Evolutionary conservation across 2,113 vertebrate genomes (phyloP), one percentile per base, ranked within the genome.

Genomic region (Limnothrissa miodon): DNA sequence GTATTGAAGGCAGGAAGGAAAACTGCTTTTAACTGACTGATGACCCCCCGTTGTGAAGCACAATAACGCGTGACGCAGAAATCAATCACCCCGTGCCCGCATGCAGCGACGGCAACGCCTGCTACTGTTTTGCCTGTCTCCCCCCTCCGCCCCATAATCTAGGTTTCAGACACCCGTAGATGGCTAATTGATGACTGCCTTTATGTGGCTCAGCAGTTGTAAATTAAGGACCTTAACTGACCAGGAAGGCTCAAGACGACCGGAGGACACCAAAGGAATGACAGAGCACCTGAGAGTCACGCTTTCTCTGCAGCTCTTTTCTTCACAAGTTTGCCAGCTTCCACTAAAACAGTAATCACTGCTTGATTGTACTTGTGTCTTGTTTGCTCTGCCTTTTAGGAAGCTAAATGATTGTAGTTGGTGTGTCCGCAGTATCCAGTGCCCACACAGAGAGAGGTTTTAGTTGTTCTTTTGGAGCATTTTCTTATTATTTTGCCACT

Each of bases 151-250:
- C 85, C 83, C 83, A 84, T 92, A 91, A 92, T 92, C 85, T 88
- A 87, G 81, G 89, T 91, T 91, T 93, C 90, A 92, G 90, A 87
- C 89, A 90, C 82, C 81, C 84, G 84, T 80, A 42, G 85, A 83
- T 59, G 87, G 82, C 42, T 92, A 91, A 93, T 93, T 93, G 90
- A 94, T 92, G 91, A 85, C 85, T 87, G 90, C 84, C 87, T 93
- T 93, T 89, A 94, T 93, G 86, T 78, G n/a, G 36, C 85, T 89
- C 90, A 91, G 90, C 91, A 89, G 87, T 80, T 91, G 92, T 92
- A 89, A 92, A 93, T 93, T 89, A 88, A 86, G 83, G 21, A 36
- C 59, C 21, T 84, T 84, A 81, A 79, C 62, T 83, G 70, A 9
- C 59, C 59, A 62, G 8, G 59, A 29, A 62, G 59, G 59, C 6